A percentile compares a stretch with the other conserved stretches of the same genome.
phyloP scores from a whole-genome alignment of 2,797 vertebrate genomes.

The Sebastes oblongus region DNA sequence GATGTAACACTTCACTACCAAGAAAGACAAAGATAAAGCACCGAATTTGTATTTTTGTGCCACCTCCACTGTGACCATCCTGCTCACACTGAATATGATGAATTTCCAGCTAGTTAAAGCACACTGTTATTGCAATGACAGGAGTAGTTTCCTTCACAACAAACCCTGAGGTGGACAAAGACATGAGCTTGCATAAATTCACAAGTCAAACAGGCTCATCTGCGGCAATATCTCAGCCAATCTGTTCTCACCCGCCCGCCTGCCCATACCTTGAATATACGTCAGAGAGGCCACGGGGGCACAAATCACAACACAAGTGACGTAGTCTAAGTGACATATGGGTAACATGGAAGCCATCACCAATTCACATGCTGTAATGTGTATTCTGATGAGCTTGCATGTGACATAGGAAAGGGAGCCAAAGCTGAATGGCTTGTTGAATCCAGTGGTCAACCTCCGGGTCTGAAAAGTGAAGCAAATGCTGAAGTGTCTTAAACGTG shows the following conservation, averaged over 20 bases:
- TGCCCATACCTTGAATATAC: background rate
- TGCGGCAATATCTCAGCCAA: background rate
- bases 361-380: background rate
- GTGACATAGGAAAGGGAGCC: too few relatives aligned
- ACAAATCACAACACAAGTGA: background rate
- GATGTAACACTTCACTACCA: background rate
- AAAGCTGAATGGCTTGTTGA: too few relatives aligned
- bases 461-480: too few relatives aligned
- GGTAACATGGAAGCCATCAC: background rate
- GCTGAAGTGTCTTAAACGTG: accelerated
- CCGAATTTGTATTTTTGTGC: background rate
- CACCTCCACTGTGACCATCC: background rate
- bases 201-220: background rate
- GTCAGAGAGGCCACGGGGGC: background rate
- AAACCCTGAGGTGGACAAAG: background rate
- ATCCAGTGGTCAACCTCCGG: too few relatives aligned
- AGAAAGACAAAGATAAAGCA: background rate
- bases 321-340: background rate
- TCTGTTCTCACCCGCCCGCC: background rate
- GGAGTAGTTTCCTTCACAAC: background rate
- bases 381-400: too few relatives aligned
- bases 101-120: background rate
- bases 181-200: background rate
- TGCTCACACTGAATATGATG: background rate
- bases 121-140: background rate